phyloP scores from a whole-genome alignment of 2,113 vertebrate species.

The Pithys albifrons region DNA sequence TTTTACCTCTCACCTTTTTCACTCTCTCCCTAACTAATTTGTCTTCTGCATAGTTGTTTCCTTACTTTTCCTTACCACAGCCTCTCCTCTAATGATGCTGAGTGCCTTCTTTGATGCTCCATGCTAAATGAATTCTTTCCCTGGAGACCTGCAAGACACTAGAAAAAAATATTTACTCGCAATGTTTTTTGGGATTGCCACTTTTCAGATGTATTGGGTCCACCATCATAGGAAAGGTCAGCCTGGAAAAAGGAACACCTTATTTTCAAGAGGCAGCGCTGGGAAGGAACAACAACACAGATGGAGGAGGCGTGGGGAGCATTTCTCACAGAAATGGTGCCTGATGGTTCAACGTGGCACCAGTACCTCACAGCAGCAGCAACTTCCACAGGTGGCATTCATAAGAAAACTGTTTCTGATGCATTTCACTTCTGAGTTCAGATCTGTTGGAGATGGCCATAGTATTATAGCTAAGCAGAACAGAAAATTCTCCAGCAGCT shows the following conservation, averaged over 20 bases:
- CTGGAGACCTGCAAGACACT: neutral
- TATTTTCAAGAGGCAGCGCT: rapidly evolving
- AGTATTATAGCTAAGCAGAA: neutral
- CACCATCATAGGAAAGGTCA: neutral
- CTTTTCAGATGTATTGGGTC: neutral
- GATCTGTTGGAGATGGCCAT: neutral
- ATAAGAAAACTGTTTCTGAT: neutral
- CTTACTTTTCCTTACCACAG: neutral
- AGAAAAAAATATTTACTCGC: neutral
- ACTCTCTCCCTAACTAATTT: neutral
- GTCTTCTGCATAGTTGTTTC: neutral
- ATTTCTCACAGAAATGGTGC: neutral
- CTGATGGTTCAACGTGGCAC: neutral
- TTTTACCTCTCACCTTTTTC: neutral
- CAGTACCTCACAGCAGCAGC: neutral
- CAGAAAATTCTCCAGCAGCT: neutral
- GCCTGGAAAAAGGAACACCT: neutral
- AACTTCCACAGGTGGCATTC: neutral
- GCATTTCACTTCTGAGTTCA: neutral
- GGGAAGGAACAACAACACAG: neutral
- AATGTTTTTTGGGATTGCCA: neutral
- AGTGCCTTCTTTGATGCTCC: neutral
- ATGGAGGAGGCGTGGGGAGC: neutral
- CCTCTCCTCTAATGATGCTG: neutral
- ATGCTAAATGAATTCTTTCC: neutral